Conservation (phyloP, 2,113 vertebrate species). For the Stegostoma tigrinum region DNA sequence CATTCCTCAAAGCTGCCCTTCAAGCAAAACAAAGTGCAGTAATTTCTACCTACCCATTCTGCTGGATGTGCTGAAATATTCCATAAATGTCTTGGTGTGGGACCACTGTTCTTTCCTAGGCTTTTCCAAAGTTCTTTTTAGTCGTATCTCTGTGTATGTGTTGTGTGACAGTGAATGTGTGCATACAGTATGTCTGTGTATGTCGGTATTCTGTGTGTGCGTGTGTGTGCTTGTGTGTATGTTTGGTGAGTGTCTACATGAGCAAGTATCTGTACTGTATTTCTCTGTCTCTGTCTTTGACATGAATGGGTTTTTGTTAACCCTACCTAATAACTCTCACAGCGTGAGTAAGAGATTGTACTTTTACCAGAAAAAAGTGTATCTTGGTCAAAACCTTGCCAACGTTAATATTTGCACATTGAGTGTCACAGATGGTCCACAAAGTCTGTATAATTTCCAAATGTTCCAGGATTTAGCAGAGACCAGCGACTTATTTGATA, state of each 20-base stretch:
- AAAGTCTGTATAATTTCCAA: slow-evolving; percentile 3
- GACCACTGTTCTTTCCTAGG: not conserved
- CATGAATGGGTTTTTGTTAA: not conserved
- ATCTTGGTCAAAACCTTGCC: not conserved
- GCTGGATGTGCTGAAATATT: not conserved
- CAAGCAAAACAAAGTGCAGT: not conserved
- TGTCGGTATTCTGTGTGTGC: too few species aligned
- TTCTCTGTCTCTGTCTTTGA: not conserved
- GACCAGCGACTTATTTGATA: not conserved
- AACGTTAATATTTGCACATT: not conserved
- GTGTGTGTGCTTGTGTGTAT: too few species aligned
- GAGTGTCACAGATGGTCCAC: slow-evolving; percentile 6
- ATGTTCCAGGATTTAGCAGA: not conserved
- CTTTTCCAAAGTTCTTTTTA: not conserved
- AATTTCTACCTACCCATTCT: not conserved
- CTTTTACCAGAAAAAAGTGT: not conserved
- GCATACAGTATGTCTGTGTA: too few species aligned
- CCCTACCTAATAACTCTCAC: not conserved
- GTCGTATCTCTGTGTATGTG: not conserved
- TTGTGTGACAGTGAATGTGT: too few species aligned
- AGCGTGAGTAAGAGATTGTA: not conserved
- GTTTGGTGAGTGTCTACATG: too few species aligned
- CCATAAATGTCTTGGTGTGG: not conserved
- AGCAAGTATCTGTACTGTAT: not conserved
- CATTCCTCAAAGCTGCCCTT: not conserved